Conservation (phyloP, 2,888 invertebrate species). For the Oligia fasciuncula region DNA sequence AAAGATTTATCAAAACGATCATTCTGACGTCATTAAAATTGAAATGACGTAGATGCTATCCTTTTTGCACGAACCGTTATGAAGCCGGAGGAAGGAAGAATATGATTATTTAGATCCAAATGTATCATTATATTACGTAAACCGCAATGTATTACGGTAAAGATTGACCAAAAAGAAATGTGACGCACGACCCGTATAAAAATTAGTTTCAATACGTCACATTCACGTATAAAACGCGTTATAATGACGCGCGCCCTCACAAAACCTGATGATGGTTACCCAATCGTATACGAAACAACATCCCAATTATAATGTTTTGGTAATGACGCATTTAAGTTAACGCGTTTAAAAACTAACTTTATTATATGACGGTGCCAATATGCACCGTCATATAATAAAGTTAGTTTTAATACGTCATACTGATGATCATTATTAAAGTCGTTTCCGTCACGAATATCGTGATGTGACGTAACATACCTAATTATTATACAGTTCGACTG, state of each 20-base stretch:
- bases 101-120: neutral
- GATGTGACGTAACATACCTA: neutral
- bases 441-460: neutral
- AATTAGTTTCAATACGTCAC: neutral
- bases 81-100: neutral
- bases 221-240: neutral
- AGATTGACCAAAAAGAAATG: neutral
- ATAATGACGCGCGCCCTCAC: neutral
- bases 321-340: neutral
- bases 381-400: neutral
- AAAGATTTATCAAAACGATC: neutral
- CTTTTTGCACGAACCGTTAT: neutral
- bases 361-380: no score
- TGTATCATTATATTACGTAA: neutral
- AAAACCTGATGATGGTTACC: neutral
- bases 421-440: neutral
- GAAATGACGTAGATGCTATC: slow-evolving; percentile 13
- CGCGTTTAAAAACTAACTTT: no score
- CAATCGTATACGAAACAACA: neutral
- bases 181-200: neutral
- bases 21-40: slow-evolving; percentile 13
- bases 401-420: slow-evolving; percentile 27
- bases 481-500: neutral
- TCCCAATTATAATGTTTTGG: neutral
- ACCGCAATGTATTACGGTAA: slow-evolving; percentile 1